Evolutionary conservation across 2,888 invertebrate species (phyloP).

Genomic region (Cosmopolites sordidus): DNA sequence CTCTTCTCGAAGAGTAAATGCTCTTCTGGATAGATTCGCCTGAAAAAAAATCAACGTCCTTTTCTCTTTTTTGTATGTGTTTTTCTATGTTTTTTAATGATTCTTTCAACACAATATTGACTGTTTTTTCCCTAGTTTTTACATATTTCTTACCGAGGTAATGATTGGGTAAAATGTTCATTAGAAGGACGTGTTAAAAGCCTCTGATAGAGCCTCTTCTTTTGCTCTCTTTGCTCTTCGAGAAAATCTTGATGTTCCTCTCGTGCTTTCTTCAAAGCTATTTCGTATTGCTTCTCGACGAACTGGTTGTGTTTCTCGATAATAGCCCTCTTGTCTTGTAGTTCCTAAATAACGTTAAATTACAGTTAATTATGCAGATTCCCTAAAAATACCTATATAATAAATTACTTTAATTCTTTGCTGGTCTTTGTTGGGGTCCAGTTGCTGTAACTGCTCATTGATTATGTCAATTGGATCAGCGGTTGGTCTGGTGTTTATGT

Average conservation of each 20-base stretch:
- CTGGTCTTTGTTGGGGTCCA: constrained; percentile 57
- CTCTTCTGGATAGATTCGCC: constrained; percentile 61
- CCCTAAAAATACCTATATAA: too few species aligned
- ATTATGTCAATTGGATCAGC: constrained; percentile 37
- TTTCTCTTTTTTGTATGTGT: too few species aligned
- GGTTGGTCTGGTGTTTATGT: constrained; percentile 32
- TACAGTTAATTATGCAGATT: background rate
- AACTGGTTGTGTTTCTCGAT: constrained; percentile 74
- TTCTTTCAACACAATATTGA: too few species aligned
- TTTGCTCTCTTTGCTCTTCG: constrained; percentile 64
- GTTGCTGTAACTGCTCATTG: constrained; percentile 35
- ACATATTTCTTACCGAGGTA: constrained; percentile 29
- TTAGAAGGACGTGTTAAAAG: constrained; percentile 37
- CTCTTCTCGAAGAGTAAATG: constrained; percentile 62
- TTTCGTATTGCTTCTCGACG: constrained; percentile 74
- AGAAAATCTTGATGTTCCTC: constrained; percentile 68
- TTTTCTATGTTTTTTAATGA: too few species aligned
- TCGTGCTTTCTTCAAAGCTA: constrained; percentile 71
- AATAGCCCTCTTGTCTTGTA: constrained; percentile 66
- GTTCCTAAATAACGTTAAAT: constrained; percentile 51
- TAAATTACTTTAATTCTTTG: constrained; percentile 49
- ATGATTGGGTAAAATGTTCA: constrained; percentile 37
- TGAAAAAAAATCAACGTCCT: too few species aligned
- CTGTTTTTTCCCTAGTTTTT: too few species aligned
- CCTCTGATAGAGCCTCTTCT: constrained; percentile 51